Evolutionary conservation across 2,797 vertebrate genomes (phyloP).

Genomic region (Nannoperca obscura): DNA sequence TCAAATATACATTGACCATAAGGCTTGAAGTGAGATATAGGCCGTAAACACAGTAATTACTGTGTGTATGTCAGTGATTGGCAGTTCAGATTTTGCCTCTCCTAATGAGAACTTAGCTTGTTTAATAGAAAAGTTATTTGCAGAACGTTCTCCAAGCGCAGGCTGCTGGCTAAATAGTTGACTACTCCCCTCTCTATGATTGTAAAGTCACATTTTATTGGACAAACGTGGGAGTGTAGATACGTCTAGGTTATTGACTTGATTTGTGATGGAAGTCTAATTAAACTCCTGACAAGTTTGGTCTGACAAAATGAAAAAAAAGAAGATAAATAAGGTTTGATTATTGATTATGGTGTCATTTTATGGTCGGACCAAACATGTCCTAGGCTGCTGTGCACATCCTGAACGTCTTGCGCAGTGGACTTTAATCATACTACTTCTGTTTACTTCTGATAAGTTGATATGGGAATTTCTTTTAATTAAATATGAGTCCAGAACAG

Average conservation of each 20-base stretch:
- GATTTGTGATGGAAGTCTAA: not conserved
- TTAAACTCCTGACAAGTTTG: not conserved
- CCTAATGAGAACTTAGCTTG: not conserved
- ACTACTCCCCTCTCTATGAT: not conserved
- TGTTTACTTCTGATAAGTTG: too few relatives aligned
- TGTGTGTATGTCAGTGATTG: constrained; percentile 1
- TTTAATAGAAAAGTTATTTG: constrained; percentile 1
- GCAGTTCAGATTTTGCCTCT: not conserved
- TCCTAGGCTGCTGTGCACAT: not conserved
- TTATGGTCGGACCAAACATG: not conserved
- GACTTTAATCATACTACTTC: too few relatives aligned
- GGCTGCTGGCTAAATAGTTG: not conserved
- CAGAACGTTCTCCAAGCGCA: not conserved
- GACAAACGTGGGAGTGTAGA: not conserved
- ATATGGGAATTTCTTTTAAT: too few relatives aligned
- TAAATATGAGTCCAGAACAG: too few relatives aligned
- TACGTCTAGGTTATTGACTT: not conserved
- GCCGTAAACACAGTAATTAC: not conserved
- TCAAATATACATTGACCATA: not conserved
- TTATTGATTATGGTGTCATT: constrained; percentile 1
- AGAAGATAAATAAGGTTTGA: not conserved
- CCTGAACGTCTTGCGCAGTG: too few relatives aligned
- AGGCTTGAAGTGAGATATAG: constrained; percentile 1
- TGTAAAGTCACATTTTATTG: not conserved
- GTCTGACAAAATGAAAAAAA: not conserved